Conservation (phyloP, 1,140 invertebrate genomes). For the Drosophila athabasca region DNA sequence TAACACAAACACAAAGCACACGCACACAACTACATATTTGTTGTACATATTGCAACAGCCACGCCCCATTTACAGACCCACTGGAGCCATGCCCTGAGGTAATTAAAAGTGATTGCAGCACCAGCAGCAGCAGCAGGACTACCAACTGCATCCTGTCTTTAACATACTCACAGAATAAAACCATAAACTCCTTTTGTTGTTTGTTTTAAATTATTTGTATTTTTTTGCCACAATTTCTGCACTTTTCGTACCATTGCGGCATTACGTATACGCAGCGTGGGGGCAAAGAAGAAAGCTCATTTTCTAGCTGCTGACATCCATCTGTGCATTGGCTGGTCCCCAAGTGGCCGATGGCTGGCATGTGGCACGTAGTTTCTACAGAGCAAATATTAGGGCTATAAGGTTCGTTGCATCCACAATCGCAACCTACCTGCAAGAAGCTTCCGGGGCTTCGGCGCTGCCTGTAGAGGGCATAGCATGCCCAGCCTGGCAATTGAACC, state of each 20-base stretch:
- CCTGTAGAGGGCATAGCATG: conserved; percentile 59
- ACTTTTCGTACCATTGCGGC: conserved; percentile 18
- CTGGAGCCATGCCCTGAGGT: conserved; percentile 51
- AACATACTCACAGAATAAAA: conserved; percentile 25
- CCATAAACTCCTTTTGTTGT: conserved; percentile 2
- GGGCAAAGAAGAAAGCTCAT: conserved; percentile 28
- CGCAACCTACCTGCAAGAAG: conserved; percentile 49
- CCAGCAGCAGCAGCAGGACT: not conserved
- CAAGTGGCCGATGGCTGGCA: conserved; percentile 53
- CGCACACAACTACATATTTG: not conserved
- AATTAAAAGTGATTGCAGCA: conserved; percentile 69
- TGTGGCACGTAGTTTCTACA: conserved; percentile 55
- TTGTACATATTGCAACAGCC: conserved; percentile 15
- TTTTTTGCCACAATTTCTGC: conserved; percentile 17
- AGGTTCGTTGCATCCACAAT: not conserved
- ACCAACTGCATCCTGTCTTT: conserved; percentile 27
- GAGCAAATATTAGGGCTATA: conserved; percentile 11
- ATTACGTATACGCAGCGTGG: conserved; percentile 64
- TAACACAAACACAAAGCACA: conserved; percentile 12
- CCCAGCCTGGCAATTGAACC: conserved; percentile 84
- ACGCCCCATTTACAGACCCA: conserved; percentile 23
- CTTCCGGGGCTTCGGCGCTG: conserved; percentile 28
- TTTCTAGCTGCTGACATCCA: conserved; percentile 41
- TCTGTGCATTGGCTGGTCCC: conserved; percentile 57
- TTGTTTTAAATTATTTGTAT: conserved; percentile 23